A percentile compares a stretch with the other conserved stretches of the same genome.
These are phyloP conservation scores for Anolis sagrei DNA, from an alignment of 2,113 vertebrate species.

Conservation along the genomic window DNA sequence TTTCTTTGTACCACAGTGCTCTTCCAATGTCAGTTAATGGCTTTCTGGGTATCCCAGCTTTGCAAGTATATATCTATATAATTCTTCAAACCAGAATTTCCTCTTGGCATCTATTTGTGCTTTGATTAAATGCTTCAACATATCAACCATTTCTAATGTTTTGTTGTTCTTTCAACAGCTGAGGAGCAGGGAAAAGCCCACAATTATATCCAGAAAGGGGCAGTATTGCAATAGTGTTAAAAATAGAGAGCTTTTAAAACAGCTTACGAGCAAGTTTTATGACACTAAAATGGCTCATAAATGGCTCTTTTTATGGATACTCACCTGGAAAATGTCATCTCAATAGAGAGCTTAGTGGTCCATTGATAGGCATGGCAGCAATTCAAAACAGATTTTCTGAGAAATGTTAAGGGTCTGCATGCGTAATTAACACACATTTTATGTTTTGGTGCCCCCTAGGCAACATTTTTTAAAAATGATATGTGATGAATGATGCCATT, in stretches of 20 bases:
- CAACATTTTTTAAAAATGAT: background rate
- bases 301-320: background rate
- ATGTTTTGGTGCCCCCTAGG: background rate
- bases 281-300: slow-evolving; percentile 17
- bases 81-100: background rate
- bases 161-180: background rate
- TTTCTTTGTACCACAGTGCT: background rate
- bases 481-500: background rate
- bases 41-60: background rate
- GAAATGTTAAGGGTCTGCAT: background rate
- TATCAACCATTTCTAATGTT: background rate
- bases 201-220: background rate
- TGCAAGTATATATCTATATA: background rate
- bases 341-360: slow-evolving; percentile 13
- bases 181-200: background rate
- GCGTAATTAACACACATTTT: background rate
- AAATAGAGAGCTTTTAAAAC: background rate
- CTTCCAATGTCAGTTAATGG: background rate
- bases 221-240: background rate
- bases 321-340: slow-evolving; percentile 15
- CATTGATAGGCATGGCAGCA: background rate
- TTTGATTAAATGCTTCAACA: background rate
- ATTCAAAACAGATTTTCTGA: background rate
- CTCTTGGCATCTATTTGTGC: background rate
- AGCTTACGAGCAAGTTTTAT: background rate